Evolutionary conservation across 2,113 vertebrate genomes (phyloP), one percentile per base, ranked within the genome.

Genomic region (Antennarius striatus): DNA sequence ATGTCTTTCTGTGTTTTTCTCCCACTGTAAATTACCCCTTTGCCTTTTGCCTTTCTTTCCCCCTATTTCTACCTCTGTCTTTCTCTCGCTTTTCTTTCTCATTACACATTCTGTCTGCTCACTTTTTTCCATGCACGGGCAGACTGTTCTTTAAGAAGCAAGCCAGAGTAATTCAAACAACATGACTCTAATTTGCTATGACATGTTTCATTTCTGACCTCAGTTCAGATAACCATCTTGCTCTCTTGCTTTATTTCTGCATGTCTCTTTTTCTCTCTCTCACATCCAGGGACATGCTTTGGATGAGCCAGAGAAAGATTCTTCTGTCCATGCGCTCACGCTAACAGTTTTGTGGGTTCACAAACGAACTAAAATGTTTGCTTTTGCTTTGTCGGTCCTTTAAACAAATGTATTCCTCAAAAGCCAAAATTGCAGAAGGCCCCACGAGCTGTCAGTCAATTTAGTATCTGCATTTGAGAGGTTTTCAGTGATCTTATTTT

Each of bases 161-260:
- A 79, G 75, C 77, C 76, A 6, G 68, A 85, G 85, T 93, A 93
- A 92, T 94, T 92, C 89, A 91, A 92, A 93, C 89, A 92, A 89
- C 91, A 91, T 93, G 92, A 87, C 76, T 84, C 77, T 93, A 93
- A 93, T 94, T 93, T 91, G 91, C 91, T 91, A 89, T 92, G 91
- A 92, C 92, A 92, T 93, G 91, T 93, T 92, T 92, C 89, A 92
- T 92, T 91, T 93, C 87, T 90, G 90, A 91, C 90, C 90, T 91
- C 88, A 88, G 90, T 89, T 92, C 89, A 92, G 92, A 93, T 93
- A 92, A 86, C 85, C 83, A 88, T 92, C 91, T 86, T 81, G 81
- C 88, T 89, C 85, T 85, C 79, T 81, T 40, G 30, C 52, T 64
- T 70, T 83, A 56, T 80, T 59, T 79, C 64, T 66, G 60, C 57